A percentile compares a stretch with the other conserved stretches of the same genome.
Evolutionary conservation across 2,797 vertebrate species (phyloP).

Genomic region (Morus bassanus): DNA sequence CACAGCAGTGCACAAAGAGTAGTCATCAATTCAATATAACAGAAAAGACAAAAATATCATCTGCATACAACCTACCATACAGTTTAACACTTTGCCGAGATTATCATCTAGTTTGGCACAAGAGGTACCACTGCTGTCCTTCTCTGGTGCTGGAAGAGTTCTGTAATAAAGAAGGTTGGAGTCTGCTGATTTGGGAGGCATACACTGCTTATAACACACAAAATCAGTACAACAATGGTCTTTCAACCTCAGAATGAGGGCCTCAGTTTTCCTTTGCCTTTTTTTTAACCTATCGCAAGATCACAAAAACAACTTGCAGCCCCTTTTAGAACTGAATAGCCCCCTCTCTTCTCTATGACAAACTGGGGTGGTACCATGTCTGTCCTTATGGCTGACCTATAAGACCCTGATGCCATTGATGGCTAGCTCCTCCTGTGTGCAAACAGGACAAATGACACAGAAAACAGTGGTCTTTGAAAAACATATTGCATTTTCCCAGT

Average conservation of each 20-base stretch:
- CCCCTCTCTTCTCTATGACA: not conserved
- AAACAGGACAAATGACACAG: not conserved
- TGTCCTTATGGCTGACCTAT: not conserved
- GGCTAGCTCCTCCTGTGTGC: not conserved
- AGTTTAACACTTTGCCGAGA: not conserved
- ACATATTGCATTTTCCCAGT: not conserved
- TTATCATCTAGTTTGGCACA: not conserved
- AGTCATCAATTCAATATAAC: not conserved
- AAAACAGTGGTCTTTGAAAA: not conserved
- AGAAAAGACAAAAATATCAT: not conserved
- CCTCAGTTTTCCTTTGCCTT: not conserved
- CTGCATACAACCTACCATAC: not conserved
- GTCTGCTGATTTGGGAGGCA: not conserved
- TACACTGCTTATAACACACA: not conserved
- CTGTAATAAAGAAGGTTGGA: not conserved
- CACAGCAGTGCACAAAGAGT: not conserved
- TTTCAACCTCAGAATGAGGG: not conserved
- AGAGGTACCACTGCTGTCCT: not conserved
- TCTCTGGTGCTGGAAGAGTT: not conserved
- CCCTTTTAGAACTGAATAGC: not conserved
- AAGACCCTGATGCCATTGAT: not conserved
- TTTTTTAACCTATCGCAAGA: not conserved
- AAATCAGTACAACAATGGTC: not conserved
- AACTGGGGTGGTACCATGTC: not conserved
- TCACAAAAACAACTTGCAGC: not conserved